phyloP scores from a whole-genome alignment of 2,113 vertebrate genomes.

The Fukomys damarensis region DNA sequence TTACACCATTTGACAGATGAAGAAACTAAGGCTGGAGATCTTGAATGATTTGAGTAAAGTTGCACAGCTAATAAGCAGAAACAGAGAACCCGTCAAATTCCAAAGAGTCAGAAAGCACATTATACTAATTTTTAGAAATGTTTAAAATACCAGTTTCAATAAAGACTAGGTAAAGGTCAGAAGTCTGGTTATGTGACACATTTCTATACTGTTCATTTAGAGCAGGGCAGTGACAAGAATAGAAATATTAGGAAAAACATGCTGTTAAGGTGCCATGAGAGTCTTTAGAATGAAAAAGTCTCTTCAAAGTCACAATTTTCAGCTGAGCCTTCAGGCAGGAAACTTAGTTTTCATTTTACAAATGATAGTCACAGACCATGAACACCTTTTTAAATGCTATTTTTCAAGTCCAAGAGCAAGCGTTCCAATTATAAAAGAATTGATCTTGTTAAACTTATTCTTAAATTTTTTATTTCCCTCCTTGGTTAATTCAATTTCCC shows the following conservation, averaged over 20 bases:
- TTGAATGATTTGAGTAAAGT: background rate
- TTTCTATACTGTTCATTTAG: conserved; percentile 28
- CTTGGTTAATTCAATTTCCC: conserved; percentile 82
- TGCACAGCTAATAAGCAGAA: background rate
- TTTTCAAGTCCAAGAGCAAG: conserved; percentile 81
- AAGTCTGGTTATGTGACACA: background rate
- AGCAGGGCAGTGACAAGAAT: conserved; percentile 45
- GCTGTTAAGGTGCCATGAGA: background rate
- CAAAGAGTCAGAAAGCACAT: background rate
- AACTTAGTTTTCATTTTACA: conserved; percentile 80
- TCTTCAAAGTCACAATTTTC: conserved; percentile 65
- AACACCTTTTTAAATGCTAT: conserved; percentile 81
- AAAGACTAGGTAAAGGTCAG: conserved; percentile 8
- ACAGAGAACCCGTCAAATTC: background rate
- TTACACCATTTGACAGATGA: background rate
- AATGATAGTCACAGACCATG: conserved; percentile 80
- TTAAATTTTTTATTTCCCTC: conserved; percentile 84
- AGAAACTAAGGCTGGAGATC: conserved; percentile 3
- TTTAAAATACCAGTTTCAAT: conserved; percentile 12
- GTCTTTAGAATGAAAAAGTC: conserved; percentile 60
- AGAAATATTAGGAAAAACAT: conserved; percentile 46
- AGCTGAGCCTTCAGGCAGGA: conserved; percentile 73
- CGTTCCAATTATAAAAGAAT: conserved; percentile 82
- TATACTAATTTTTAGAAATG: background rate
- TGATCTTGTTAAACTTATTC: conserved; percentile 83